phyloP scores from a whole-genome alignment of 2,113 vertebrate genomes.

The Clarias batrachus region DNA sequence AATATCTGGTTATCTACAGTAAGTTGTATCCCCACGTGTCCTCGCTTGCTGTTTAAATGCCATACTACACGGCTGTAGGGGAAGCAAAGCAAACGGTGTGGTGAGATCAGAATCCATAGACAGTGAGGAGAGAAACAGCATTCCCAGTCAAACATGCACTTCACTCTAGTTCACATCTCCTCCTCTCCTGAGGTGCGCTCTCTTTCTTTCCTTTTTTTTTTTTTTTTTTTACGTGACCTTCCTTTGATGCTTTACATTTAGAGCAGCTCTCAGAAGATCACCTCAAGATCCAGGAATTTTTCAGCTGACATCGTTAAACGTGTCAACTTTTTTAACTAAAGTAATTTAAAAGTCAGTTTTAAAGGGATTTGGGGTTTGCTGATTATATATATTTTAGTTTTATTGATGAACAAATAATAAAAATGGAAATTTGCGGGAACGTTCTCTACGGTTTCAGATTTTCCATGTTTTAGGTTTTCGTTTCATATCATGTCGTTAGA shows the following conservation, averaged over 20 bases:
- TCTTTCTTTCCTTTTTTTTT: neutral
- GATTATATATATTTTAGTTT: neutral
- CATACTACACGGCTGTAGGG: neutral
- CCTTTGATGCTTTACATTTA: neutral
- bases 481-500: neutral
- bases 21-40: neutral
- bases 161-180: neutral
- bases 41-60: neutral
- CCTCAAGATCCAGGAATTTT: neutral
- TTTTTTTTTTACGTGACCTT: neutral
- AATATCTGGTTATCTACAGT: neutral
- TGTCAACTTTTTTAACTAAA: neutral
- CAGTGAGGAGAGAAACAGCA: neutral
- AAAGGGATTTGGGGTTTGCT: neutral
- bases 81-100: neutral
- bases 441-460: neutral
- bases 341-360: neutral
- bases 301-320: neutral
- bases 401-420: neutral
- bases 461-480: neutral
- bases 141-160: neutral
- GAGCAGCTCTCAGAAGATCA: slow-evolving; percentile 8
- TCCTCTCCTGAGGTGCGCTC: neutral
- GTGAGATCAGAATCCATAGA: neutral
- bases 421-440: too few relatives aligned